Evolutionary conservation across 2,113 vertebrate species (phyloP).

Genomic region (Salvator merianae): DNA sequence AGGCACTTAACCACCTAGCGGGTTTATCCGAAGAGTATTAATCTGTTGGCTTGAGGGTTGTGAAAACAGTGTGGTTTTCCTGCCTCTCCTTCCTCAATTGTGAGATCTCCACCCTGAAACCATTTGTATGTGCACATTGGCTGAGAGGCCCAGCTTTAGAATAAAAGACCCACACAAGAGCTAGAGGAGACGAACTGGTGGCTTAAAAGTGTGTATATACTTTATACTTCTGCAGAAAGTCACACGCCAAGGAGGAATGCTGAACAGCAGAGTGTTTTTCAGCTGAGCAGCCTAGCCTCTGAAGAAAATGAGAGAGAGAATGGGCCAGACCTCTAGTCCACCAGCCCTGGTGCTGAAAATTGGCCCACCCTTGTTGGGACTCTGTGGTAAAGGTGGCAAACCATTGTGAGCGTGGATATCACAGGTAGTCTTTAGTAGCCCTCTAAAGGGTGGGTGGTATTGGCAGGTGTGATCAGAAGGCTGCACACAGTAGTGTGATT

Average conservation of each 20-base stretch:
- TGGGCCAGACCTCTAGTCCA: not conserved
- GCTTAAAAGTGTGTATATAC: not conserved
- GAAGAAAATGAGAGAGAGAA: not conserved
- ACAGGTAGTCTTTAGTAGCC: no score
- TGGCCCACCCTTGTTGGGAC: not conserved
- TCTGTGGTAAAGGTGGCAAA: no score
- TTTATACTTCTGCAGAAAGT: not conserved
- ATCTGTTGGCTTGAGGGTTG: not conserved
- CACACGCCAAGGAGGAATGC: not conserved
- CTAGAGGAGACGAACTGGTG: not conserved
- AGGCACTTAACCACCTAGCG: not conserved
- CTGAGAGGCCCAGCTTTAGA: no score
- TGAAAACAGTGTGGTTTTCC: constrained; percentile 16
- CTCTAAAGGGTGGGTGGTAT: no score
- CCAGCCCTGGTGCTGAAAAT: not conserved
- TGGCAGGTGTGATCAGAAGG: no score
- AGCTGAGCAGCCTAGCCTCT: not conserved
- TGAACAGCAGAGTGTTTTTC: not conserved
- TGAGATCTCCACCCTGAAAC: not conserved
- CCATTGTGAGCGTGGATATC: no score
- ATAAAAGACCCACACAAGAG: not conserved
- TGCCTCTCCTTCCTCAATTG: constrained; percentile 8
- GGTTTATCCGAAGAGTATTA: not conserved
- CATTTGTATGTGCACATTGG: not conserved
- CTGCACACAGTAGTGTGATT: no score